These are phyloP conservation scores for Microvelia longipes DNA, from an alignment of 1,140 invertebrate species.

Conservation along the genomic window DNA sequence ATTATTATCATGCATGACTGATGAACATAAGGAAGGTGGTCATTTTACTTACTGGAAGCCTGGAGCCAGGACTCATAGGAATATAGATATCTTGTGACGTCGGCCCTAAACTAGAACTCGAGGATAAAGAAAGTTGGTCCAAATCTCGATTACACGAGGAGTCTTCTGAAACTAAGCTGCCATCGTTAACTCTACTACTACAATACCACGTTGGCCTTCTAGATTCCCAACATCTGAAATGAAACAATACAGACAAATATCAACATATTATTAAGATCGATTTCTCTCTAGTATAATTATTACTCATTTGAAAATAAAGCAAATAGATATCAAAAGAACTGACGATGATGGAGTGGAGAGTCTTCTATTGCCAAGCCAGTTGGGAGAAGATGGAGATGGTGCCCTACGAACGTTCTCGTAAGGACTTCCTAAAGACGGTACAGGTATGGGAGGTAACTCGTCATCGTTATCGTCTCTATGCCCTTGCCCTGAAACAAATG, in stretches of 20 bases:
- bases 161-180: conserved; percentile 38
- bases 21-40: background rate
- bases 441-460: conserved; percentile 40
- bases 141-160: conserved; percentile 32
- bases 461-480: conserved; percentile 13
- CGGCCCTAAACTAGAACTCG: conserved; percentile 34
- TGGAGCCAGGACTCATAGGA: conserved; percentile 34
- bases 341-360: conserved; percentile 41
- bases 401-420: conserved; percentile 40
- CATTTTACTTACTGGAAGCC: conserved; percentile 30
- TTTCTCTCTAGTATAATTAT: too few relatives aligned
- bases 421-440: conserved; percentile 41
- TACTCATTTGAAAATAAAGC: too few relatives aligned
- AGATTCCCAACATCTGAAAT: background rate
- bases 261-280: background rate
- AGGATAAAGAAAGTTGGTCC: conserved; percentile 38
- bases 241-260: background rate
- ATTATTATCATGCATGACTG: background rate
- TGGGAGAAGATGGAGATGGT: conserved; percentile 36
- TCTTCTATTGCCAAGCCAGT: conserved; percentile 35
- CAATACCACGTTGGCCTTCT: conserved; percentile 9
- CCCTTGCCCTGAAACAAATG: conserved; percentile 14
- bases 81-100: conserved; percentile 35
- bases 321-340: too few relatives aligned
- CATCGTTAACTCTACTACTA: conserved; percentile 38